Evolutionary conservation across 2,113 vertebrate species (phyloP), one percentile per base, ranked within the genome.

Genomic region (Vulpes lagopus): DNA sequence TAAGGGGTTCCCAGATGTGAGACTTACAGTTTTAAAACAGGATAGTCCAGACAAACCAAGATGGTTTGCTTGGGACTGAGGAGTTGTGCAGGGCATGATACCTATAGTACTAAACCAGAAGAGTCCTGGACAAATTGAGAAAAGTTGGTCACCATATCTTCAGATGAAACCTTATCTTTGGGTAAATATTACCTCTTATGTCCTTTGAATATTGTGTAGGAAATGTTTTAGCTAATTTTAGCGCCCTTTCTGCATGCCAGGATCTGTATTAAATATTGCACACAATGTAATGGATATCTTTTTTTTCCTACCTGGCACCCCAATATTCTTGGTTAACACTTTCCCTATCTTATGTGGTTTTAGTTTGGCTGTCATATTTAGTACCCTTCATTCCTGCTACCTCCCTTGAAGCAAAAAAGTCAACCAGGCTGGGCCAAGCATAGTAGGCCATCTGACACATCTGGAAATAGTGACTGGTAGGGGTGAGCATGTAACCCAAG

Each of bases 91-190:
- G 30, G 49, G 57, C 51, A 8, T 53, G 25, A 27, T 25, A 35
- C 8, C 85, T 86, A 30, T 0, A 35, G 20, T 38, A 30, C 32
- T 78, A 78, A 90, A 60, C 14, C 27, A 83, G 30, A 32, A 82
- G 79, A 71, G 7, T 94, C 19, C 3, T 60, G 27, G 60, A 73
- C 1, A 86, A 79, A 30, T 3, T 76, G 85, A 81, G 65, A 78
- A 95, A 96, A 71, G 27, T 35, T 32, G 60, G 22, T 64, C 60
- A 73, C 7, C 43, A 73, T 85, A 15, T 64, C 76, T 83, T 82
- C 86, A 73, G 17, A 20, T 57, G 49, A 57, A 89, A n/a, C 8
- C 43, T 78, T 51, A 51, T 30, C 43, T 78, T 78, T 78, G 43
- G 20, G 53, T 62, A 74, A 73, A 86, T 73, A 11, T 55, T 35